Base-by-base conservation (phyloP, 1,140 invertebrate genomes). In the Platyscapa corneri region DNA sequence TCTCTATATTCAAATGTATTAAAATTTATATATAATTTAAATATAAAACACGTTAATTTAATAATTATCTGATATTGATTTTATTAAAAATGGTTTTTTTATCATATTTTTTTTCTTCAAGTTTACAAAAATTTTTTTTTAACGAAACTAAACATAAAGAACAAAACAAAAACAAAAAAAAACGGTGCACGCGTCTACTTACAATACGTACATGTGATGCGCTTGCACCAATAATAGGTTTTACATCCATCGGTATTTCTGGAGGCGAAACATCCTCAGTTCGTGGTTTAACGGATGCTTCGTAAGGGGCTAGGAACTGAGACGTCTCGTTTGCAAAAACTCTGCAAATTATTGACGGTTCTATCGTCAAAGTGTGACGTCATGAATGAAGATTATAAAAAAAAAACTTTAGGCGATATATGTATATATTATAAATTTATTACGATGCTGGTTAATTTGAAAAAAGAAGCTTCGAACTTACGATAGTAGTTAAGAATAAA, bases 261-360 rank as follows among this genome's bases (percentile, higher is more conserved):
- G 90, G 90, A 37, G 92, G 90, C 46, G 89, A 90, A 37, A 90
- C 90, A 78, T 92, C 90, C 75, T 92, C 92, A 2, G 90, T 84
- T 87, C 94, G 92, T 76, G 93, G 92, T 87, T 95, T 95, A 5
- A 96, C 94, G 0, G 95, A 95, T 64, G 94, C 94, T 92, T 96
- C 95, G 88, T 95, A 97, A n/a, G 96, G 95, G 53, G 96, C 96
- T 88, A 96, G 90, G 90, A 97, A 97, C 90, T 96, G 96, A 82
- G 95, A 95, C 64, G 96, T 96, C 92, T 96, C 96, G 88, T 94
- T 95, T 72, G 96, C 96, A 93, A 96, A 96, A n/a, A 95, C 95
- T 92, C 96, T 96, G 91, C n/a, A 84, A 93, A 94, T 67, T 76
- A 84, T 84, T 86, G 82, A 84, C 77, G 70, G 46, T 67, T 80